Evolutionary conservation across 1,140 invertebrate species (phyloP).

Genomic region (Rhopalosiphum padi): DNA sequence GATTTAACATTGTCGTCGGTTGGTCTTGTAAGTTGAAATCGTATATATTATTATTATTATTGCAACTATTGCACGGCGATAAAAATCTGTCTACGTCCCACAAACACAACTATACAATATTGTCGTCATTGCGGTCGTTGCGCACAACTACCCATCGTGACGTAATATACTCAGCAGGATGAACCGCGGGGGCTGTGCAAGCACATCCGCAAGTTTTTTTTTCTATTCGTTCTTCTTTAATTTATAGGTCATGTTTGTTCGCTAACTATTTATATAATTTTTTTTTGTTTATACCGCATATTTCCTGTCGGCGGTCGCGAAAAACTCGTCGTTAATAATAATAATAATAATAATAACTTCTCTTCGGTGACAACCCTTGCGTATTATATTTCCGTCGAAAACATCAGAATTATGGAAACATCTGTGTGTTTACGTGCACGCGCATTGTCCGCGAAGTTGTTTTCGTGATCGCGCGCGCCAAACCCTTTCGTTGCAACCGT

Average conservation of each 20-base stretch:
- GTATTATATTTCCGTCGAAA: slow-evolving; percentile 52
- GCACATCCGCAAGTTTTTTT: slow-evolving; percentile 34
- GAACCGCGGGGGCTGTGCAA: slow-evolving; percentile 6
- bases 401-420: slow-evolving; percentile 51
- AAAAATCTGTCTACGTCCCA: slow-evolving; percentile 7
- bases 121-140: background rate
- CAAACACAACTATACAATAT: background rate
- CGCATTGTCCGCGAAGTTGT: slow-evolving; percentile 46
- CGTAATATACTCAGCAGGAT: slow-evolving; percentile 21
- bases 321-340: background rate
- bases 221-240: background rate
- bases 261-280: slow-evolving; percentile 19
- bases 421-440: slow-evolving; percentile 33
- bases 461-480: slow-evolving; percentile 21
- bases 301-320: slow-evolving; percentile 40
- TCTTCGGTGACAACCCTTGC: background rate
- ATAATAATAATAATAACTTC: background rate
- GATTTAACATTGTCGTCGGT: background rate
- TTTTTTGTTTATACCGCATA: slow-evolving; percentile 35
- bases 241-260: slow-evolving; percentile 51
- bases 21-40: background rate
- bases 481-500: slow-evolving; percentile 18
- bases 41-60: background rate
- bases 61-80: background rate
- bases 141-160: background rate